Base-by-base conservation (phyloP, 2,113 vertebrate genomes). In the Psophia crepitans region DNA sequence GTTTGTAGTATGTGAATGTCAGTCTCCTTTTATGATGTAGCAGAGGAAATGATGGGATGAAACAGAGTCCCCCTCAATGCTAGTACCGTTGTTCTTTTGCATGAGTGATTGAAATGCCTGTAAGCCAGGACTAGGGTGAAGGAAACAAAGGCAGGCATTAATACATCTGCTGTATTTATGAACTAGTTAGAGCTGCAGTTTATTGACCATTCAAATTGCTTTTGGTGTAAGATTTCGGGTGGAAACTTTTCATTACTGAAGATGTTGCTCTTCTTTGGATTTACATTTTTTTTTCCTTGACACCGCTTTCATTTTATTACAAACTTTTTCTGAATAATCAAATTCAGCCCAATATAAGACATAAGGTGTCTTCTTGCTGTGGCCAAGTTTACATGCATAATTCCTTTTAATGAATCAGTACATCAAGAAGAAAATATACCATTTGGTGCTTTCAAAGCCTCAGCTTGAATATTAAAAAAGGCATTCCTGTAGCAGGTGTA, bases 381-480 rank as follows among this genome's bases (percentile, higher is more conserved):
- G 84, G 68, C 89, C 56, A 90, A 80, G 68, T 87, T 94, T 93
- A 85, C 83, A 84, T 93, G 63, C 84, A 84, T 96, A 92, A 96
- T 98, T 97, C 90, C 94, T 92, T 97, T 96, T 96, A 90, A 97
- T 97, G 85, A 87, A 93, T 92, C 49, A 63, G 84, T 74, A 90
- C 92, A 87, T 87, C 93, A 75, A 73, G 82, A 63, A 75, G 56
- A 32, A 91, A 89, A 95, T 54, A 27, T 17, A 37, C 46, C 57
- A 33, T 53, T 84, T 65, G 88, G n/a, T 90, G 61, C 91, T 98
- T 83, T 96, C 84, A 90, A 64, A 97, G 76, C 57, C 68, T 91
- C 33, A 63, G 22, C 39, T 86, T 84, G 75, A 84, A 54, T 94
- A 95, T 96, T 95, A 90, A 96, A 92, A 97, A 76, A 71, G 64